Evolutionary conservation across 2,888 invertebrate genomes (phyloP).

Genomic region (Eudemis profundana): DNA sequence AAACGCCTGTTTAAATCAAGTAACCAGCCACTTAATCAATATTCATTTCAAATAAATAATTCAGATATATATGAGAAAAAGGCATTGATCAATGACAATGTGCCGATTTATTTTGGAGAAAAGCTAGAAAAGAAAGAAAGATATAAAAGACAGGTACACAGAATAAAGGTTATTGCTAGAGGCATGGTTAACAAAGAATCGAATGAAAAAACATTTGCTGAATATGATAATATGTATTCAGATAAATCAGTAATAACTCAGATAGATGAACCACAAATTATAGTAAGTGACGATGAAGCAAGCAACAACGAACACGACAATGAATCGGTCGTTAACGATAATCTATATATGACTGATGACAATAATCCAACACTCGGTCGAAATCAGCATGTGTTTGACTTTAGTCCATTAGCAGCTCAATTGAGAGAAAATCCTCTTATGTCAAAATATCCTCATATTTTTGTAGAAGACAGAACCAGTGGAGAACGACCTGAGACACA

Average conservation of each 20-base stretch:
- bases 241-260: constrained; percentile 65
- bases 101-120: neutral
- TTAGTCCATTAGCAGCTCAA: constrained; percentile 44
- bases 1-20: neutral
- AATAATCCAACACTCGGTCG: neutral
- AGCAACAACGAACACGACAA: constrained; percentile 41
- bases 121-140: constrained; percentile 11
- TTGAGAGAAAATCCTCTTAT: constrained; percentile 63
- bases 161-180: constrained; percentile 58
- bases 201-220: constrained; percentile 65
- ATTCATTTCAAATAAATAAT: constrained; percentile 2
- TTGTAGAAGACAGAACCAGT: constrained; percentile 66
- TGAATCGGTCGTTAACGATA: neutral
- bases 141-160: constrained; percentile 56
- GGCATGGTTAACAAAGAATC: constrained; percentile 51
- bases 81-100: neutral
- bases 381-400: neutral
- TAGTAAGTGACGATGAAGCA: constrained; percentile 47
- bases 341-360: no score
- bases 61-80: neutral
- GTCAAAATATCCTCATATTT: constrained; percentile 75
- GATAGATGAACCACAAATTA: constrained; percentile 51
- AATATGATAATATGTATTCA: constrained; percentile 64
- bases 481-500: constrained; percentile 37
- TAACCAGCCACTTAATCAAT: neutral